Evolutionary conservation across 2,797 vertebrate genomes (phyloP).

Genomic region (Pitangus sulphuratus): DNA sequence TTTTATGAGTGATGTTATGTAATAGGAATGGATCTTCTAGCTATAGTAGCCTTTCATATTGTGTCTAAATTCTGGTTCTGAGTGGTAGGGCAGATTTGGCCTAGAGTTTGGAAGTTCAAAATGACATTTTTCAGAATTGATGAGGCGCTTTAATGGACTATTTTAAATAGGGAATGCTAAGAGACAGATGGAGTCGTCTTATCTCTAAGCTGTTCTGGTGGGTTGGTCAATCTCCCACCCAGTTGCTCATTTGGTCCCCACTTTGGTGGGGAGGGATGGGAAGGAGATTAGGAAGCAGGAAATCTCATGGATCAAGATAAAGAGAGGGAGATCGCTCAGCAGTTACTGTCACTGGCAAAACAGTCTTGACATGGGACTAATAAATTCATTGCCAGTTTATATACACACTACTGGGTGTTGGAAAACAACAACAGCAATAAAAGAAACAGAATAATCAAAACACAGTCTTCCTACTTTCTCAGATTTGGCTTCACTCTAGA

Average conservation of each 20-base stretch:
- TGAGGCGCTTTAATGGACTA: background rate
- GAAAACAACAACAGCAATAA: background rate
- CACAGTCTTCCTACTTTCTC: background rate
- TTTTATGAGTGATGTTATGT: background rate
- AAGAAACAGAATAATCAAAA: background rate
- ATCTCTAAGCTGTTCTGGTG: background rate
- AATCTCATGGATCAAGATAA: background rate
- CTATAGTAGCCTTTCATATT: background rate
- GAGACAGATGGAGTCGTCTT: background rate
- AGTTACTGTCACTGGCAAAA: background rate
- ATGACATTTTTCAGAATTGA: background rate
- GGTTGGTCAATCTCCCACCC: background rate
- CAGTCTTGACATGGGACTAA: background rate
- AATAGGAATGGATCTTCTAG: background rate
- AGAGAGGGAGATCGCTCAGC: background rate
- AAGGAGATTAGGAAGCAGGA: background rate
- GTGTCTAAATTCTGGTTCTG: slow-evolving; percentile 13
- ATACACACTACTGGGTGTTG: background rate
- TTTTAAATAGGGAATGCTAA: background rate
- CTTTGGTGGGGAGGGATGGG: background rate
- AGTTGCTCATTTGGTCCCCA: background rate
- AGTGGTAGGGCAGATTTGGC: background rate
- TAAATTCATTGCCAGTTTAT: background rate
- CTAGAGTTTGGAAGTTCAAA: background rate
- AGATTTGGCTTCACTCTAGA: background rate